Evolutionary conservation across 2,888 invertebrate genomes (phyloP).

Genomic region (Taphrorychus bicolor): DNA sequence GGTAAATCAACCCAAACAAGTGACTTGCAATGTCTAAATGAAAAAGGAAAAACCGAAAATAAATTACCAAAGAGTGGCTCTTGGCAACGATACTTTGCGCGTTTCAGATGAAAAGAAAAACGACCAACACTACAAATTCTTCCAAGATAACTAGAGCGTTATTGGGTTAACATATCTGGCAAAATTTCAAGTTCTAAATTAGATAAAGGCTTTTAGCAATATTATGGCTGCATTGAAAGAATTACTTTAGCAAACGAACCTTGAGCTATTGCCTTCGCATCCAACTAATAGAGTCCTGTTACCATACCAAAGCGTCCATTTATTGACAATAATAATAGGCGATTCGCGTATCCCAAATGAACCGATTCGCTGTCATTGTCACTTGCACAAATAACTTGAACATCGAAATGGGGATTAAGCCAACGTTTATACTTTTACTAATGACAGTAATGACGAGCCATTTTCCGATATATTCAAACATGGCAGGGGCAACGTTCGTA

Average conservation of each 20-base stretch:
- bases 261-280: not conserved
- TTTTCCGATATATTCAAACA: conserved; percentile 10
- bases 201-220: not conserved
- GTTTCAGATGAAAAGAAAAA: conserved; percentile 19
- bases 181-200: conserved; percentile 9
- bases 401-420: conserved; percentile 7
- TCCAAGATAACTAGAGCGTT: conserved; percentile 3
- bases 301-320: not conserved
- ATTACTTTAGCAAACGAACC: not conserved
- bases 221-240: not conserved
- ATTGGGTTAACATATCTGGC: conserved; percentile 15
- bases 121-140: conserved; percentile 14
- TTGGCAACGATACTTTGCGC: conserved; percentile 22
- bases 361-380: not conserved
- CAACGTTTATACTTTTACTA: conserved; percentile 9
- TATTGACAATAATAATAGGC: not conserved
- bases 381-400: conserved; percentile 9
- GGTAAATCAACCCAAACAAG: conserved; percentile 29
- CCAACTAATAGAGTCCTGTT: not conserved
- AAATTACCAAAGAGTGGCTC: conserved; percentile 21
- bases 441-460: conserved; percentile 5
- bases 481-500: not conserved
- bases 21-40: conserved; percentile 28
- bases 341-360: conserved; percentile 1
- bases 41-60: conserved; percentile 27